Conservation (phyloP, 2,113 vertebrate genomes). For the Dicentrarchus labrax region DNA sequence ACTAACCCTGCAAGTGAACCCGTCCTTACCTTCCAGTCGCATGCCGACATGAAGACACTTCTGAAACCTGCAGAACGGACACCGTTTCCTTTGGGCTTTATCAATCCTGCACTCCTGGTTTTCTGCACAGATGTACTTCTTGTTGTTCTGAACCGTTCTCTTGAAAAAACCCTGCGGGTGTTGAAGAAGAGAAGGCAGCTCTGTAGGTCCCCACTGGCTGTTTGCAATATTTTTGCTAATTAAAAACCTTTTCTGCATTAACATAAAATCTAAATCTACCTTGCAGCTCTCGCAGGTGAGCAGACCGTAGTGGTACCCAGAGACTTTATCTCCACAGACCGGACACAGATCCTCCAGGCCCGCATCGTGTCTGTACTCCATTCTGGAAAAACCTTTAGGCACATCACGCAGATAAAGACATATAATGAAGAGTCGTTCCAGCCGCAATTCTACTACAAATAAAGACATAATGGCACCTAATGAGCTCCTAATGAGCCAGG, state of each 20-base stretch:
- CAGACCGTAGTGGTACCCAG: conserved; percentile 83
- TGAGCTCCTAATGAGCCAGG: no score
- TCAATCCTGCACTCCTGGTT: conserved; percentile 92
- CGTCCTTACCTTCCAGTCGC: conserved; percentile 90
- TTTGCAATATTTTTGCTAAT: no score
- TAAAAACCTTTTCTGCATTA: background rate
- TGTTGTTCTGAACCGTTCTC: conserved; percentile 95
- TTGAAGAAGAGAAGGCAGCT: background rate
- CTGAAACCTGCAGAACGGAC: conserved; percentile 94
- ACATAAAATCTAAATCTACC: conserved; percentile 47
- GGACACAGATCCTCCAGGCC: conserved; percentile 79
- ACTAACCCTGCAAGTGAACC: background rate
- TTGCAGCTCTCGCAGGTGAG: conserved; percentile 85
- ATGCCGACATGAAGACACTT: conserved; percentile 94
- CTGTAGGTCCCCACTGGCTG: background rate
- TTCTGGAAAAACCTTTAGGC: conserved; percentile 38
- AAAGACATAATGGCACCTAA: no score
- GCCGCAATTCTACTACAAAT: no score
- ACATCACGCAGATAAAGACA: no score
- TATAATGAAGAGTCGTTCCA: no score
- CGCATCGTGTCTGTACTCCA: conserved; percentile 66
- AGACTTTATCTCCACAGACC: conserved; percentile 82
- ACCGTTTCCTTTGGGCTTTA: conserved; percentile 91
- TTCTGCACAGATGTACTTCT: conserved; percentile 92
- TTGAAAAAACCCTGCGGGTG: conserved; percentile 92